These are phyloP conservation scores for Argopecten irradians DNA, from an alignment of 1,140 invertebrate genomes.

Conservation along the genomic window DNA sequence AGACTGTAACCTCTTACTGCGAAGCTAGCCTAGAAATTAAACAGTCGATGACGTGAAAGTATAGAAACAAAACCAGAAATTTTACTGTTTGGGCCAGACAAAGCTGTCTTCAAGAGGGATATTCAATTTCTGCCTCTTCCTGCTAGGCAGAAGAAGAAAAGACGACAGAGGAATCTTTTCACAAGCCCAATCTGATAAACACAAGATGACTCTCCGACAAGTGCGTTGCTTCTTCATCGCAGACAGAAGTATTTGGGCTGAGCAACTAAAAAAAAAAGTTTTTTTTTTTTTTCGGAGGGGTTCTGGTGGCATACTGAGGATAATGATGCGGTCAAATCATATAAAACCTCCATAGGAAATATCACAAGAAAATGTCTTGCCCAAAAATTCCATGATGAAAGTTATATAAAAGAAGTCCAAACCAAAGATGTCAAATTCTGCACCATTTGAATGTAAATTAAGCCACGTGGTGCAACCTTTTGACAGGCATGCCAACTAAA, in stretches of 20 bases:
- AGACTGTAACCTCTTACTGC: not conserved
- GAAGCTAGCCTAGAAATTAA: not conserved
- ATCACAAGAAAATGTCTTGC: not conserved
- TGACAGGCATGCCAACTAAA: not conserved
- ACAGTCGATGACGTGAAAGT: not conserved
- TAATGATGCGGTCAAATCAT: not conserved
- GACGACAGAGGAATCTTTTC: not conserved
- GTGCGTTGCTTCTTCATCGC: not conserved
- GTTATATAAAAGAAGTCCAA: not conserved
- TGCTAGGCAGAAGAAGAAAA: not conserved
- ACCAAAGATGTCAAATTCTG: not conserved
- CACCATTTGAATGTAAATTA: not conserved
- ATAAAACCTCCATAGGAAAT: not conserved
- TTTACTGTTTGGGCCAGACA: not conserved
- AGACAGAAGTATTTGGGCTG: conserved; percentile 6
- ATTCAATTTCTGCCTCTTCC: not conserved
- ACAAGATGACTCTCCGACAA: not conserved
- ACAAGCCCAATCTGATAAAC: not conserved
- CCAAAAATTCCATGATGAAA: not conserved
- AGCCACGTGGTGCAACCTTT: not conserved
- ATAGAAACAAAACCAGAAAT: not conserved
- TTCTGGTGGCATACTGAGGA: not conserved
- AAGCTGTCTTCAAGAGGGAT: not conserved
- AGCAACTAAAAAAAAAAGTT: not conserved
- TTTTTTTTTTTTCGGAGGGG: too few relatives aligned